These are phyloP conservation scores for Dinothrombium tinctorium DNA, from an alignment of 1,140 invertebrate genomes.

Conservation along the genomic window DNA sequence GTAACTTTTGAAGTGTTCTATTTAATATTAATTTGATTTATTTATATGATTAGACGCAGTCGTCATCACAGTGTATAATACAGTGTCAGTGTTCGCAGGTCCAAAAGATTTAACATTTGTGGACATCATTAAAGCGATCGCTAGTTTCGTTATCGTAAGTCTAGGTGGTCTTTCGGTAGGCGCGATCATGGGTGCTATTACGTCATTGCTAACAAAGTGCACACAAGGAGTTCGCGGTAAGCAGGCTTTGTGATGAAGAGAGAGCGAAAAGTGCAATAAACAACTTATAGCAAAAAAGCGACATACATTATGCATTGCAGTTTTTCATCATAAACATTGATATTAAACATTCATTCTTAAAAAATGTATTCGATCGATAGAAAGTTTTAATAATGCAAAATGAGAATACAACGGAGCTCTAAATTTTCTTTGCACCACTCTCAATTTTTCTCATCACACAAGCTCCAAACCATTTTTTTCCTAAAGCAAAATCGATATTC, in stretches of 20 bases:
- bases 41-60: no score
- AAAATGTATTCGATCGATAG: no score
- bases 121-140: conserved; percentile 27
- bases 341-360: not conserved
- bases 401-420: no score
- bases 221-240: conserved; percentile 27
- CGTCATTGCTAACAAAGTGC: conserved; percentile 32
- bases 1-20: not conserved
- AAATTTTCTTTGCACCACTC: no score
- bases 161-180: conserved; percentile 31
- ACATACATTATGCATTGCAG: not conserved
- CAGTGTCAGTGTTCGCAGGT: conserved; percentile 24
- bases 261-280: not conserved
- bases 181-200: conserved; percentile 29
- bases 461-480: no score
- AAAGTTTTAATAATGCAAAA: no score
- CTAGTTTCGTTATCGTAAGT: conserved; percentile 30
- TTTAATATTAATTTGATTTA: not conserved
- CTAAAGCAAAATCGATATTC: no score
- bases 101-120: conserved; percentile 11
- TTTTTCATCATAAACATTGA: not conserved
- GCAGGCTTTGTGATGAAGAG: not conserved
- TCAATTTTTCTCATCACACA: no score
- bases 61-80: conserved; percentile 30
- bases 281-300: not conserved